Base-by-base conservation (phyloP, 2,113 vertebrate genomes). In the Gulo gulo region DNA sequence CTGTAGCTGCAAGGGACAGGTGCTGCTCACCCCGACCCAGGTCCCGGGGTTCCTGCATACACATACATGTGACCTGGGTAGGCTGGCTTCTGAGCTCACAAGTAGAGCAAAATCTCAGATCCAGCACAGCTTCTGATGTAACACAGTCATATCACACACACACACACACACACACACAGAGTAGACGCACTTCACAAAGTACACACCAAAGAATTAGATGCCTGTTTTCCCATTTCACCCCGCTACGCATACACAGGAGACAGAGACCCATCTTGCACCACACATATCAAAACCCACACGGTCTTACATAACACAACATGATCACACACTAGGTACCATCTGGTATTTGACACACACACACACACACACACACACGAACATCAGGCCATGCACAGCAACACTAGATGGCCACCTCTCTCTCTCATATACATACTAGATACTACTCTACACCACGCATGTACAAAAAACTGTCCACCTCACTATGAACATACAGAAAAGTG, bases 21-120 rank as follows among this genome's bases (percentile, higher is more conserved):
- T 1, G 3, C 39, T n/a, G 29, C 90, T 61, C 34, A 29, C 94
- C 78, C 81, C 74, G 59, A 50, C 21, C 76, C 0, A 0, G 39
- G 42, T 2, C 4, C 55, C 0, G 0, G 15, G 16, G 34, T n/a
- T 26, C n/a, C 65, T 13, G 1, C 50, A 13, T 1, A 1, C 3
- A 21, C 6, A 26, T 1, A 1, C 16, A 6, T 47, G n/a, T 57
- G 86, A 11, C 9, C 9, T 1, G 4, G 61, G 47, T n/a, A 39
- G 24, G 18, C 2, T 1, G 14, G 47, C 21, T n/a, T 18, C 18
- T 26, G 18, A 23, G 45, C 50, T 76, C 26, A 34, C 69, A 39
- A 26, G 24, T 12, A 47, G n/a, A 71, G 13, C 15, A 36, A 61
- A 39, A 47, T 11, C 78, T 15, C 52, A 80, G 71, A 10, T 34